These are phyloP conservation scores for Thaleichthys pacificus DNA, from an alignment of 2,797 vertebrate species.

Conservation along the genomic window DNA sequence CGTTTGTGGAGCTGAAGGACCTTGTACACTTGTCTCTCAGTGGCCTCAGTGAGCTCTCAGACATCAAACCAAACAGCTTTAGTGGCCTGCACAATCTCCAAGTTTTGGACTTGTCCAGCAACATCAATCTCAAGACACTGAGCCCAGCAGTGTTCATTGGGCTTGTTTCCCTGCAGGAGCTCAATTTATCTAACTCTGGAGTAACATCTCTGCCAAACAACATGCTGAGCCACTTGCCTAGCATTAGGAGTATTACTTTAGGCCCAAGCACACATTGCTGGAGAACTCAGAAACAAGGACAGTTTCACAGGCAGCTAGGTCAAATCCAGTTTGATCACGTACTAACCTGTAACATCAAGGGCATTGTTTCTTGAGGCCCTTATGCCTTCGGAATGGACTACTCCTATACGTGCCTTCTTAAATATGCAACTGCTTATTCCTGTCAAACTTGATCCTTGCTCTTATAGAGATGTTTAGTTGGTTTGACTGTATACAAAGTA, in stretches of 20 bases:
- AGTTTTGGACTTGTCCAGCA: slow-evolving; percentile 89
- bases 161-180: slow-evolving; percentile 86
- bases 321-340: slow-evolving; percentile 77
- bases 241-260: slow-evolving; percentile 85
- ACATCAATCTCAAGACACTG: slow-evolving; percentile 75
- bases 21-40: slow-evolving; percentile 87
- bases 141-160: slow-evolving; percentile 79
- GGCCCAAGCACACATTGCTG: slow-evolving; percentile 80
- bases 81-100: slow-evolving; percentile 82
- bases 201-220: slow-evolving; percentile 77
- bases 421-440: slow-evolving; percentile 45
- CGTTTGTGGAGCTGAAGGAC: slow-evolving; percentile 80
- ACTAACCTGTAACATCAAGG: slow-evolving; percentile 79
- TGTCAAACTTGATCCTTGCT: slow-evolving; percentile 34
- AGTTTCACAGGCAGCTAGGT: slow-evolving; percentile 87
- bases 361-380: slow-evolving; percentile 55
- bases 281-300: slow-evolving; percentile 85
- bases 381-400: slow-evolving; percentile 21
- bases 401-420: slow-evolving; percentile 57
- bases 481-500: slow-evolving; percentile 4
- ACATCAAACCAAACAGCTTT: slow-evolving; percentile 80
- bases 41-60: slow-evolving; percentile 69
- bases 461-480: slow-evolving; percentile 8
- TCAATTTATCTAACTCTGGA: slow-evolving; percentile 85
- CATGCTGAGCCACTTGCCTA: slow-evolving; percentile 82